Conservation (phyloP, 2,797 vertebrate species). For the Falco concolor region DNA sequence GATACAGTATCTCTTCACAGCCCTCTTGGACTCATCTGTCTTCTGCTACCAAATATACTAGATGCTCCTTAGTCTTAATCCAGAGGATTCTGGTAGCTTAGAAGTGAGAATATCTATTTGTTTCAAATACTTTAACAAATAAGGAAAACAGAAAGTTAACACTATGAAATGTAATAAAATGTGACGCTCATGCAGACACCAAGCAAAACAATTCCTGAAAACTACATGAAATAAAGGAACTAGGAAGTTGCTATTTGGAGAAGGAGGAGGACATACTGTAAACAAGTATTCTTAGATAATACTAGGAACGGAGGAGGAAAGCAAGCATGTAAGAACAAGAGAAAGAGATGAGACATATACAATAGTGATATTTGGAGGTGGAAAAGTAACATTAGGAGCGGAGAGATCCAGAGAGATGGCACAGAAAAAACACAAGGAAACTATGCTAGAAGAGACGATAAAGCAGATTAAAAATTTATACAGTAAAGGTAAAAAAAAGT, state of each 20-base stretch:
- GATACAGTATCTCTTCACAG: not conserved
- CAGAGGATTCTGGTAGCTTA: not conserved
- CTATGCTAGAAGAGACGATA: not conserved
- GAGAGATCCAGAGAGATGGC: not conserved
- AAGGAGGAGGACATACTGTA: not conserved
- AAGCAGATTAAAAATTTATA: not conserved
- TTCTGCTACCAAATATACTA: not conserved
- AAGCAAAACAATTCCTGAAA: not conserved
- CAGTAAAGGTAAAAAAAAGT: not conserved
- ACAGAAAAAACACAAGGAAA: not conserved
- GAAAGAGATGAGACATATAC: not conserved
- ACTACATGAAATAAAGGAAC: not conserved
- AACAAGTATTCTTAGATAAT: not conserved
- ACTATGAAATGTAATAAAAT: not conserved
- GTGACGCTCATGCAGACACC: not conserved
- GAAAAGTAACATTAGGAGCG: not conserved
- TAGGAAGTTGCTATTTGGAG: not conserved
- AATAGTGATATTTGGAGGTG: not conserved
- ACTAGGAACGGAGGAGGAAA: not conserved
- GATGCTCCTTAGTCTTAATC: not conserved
- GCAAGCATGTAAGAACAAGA: not conserved
- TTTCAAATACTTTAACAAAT: not conserved
- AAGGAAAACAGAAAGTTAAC: not conserved
- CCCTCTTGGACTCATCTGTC: not conserved
- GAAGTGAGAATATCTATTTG: not conserved